Conservation (phyloP, 2,113 vertebrate species). For the Micronycteris hirsuta region DNA sequence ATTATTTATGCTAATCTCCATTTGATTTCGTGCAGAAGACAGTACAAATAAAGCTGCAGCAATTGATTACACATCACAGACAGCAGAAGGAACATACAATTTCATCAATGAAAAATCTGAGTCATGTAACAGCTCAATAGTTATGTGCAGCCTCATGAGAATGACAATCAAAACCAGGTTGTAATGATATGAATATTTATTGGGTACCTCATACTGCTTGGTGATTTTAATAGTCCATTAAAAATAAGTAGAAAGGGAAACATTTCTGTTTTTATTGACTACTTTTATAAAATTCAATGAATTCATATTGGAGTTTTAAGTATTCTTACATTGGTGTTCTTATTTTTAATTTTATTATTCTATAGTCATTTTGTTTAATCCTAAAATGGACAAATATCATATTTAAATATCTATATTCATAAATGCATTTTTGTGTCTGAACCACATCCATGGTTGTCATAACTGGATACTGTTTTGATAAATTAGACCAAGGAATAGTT, state of each 20-base stretch:
- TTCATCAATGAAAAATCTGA: slow-evolving; percentile 72
- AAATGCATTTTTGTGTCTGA: neutral
- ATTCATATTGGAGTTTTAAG: neutral
- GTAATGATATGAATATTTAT: slow-evolving; percentile 81
- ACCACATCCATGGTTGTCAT: neutral
- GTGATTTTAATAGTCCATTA: slow-evolving; percentile 71
- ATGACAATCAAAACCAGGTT: slow-evolving; percentile 70
- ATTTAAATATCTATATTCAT: neutral
- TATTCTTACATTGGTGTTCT: neutral
- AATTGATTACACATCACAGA: slow-evolving; percentile 78
- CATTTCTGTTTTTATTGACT: slow-evolving; percentile 12
- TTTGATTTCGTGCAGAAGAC: slow-evolving; percentile 73
- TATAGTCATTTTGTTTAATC: neutral
- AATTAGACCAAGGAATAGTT: neutral
- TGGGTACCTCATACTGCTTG: slow-evolving; percentile 62
- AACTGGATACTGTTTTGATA: neutral
- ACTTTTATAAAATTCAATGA: neutral
- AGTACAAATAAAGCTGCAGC: slow-evolving; percentile 76
- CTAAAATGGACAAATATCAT: neutral
- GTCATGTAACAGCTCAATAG: slow-evolving; percentile 68
- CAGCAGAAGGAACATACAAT: slow-evolving; percentile 68
- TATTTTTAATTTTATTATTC: neutral
- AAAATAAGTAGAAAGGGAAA: slow-evolving; percentile 52
- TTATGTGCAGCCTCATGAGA: slow-evolving; percentile 72
- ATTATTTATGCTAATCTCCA: slow-evolving; percentile 82